phyloP scores from a whole-genome alignment of 2,113 vertebrate genomes.

The Myanophis thanlyinensis region DNA sequence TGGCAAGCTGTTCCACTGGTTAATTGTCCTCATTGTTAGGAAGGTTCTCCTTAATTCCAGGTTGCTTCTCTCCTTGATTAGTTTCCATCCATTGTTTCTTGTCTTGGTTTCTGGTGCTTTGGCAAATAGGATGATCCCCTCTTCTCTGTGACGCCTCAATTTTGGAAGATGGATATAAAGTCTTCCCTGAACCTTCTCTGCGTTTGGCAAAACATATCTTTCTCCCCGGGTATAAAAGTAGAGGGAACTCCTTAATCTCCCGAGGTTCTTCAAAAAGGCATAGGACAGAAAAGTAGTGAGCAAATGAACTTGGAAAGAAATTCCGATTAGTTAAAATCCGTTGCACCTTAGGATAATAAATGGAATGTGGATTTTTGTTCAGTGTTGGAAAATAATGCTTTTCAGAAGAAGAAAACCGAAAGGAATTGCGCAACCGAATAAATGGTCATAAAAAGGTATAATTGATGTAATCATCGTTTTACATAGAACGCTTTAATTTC shows the following conservation, averaged over 20 bases:
- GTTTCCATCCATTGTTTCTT: background rate
- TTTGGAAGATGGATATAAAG: background rate
- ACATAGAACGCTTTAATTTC: background rate
- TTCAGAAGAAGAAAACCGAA: background rate
- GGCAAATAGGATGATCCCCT: background rate
- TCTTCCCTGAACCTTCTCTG: background rate
- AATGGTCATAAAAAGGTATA: background rate
- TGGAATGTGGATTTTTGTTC: background rate
- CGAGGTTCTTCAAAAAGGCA: background rate
- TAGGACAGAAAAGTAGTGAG: background rate
- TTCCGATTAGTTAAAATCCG: background rate
- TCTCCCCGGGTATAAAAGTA: background rate
- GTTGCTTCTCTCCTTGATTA: background rate
- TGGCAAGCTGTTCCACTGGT: background rate
- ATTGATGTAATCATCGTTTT: background rate
- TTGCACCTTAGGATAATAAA: background rate
- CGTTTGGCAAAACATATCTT: background rate
- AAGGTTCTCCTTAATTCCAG: background rate
- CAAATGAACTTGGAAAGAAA: background rate
- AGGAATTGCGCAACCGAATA: slow-evolving; percentile 13
- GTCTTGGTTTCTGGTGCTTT: background rate
- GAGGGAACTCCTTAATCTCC: background rate
- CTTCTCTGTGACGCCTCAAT: background rate
- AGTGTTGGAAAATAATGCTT: background rate
- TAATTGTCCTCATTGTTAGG: background rate